Evolutionary conservation across 2,888 invertebrate species (phyloP).

Genomic region (Piscicola geometra): DNA sequence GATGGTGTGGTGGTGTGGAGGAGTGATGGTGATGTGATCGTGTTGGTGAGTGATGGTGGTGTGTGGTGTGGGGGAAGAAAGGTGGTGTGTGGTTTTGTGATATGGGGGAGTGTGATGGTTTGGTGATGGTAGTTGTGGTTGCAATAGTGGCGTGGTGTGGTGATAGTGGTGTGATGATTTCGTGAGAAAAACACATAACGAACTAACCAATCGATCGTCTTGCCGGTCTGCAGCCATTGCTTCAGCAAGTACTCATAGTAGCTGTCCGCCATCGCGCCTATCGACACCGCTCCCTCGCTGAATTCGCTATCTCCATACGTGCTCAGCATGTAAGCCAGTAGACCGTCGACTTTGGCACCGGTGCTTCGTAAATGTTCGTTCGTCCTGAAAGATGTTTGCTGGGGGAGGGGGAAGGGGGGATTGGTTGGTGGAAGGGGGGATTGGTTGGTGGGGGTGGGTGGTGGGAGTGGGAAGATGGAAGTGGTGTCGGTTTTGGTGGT

Average conservation of each 20-base stretch:
- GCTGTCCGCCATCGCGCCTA: conserved; percentile 93
- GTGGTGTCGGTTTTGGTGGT: too few species aligned
- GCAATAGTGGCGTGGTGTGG: background rate
- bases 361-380: conserved; percentile 57
- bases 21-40: background rate
- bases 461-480: too few species aligned
- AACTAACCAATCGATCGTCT: conserved; percentile 58
- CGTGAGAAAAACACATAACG: background rate
- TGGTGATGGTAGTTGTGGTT: too few species aligned
- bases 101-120: too few species aligned
- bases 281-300: conserved; percentile 80
- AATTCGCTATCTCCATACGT: conserved; percentile 80
- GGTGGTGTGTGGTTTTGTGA: too few species aligned
- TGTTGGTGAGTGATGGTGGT: background rate
- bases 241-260: conserved; percentile 98
- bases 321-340: conserved; percentile 95
- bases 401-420: too few species aligned
- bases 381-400: conserved; percentile 29
- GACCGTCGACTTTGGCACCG: conserved; percentile 71
- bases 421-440: too few species aligned
- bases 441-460: too few species aligned
- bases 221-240: conserved; percentile 96
- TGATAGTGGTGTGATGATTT: background rate
- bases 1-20: background rate
- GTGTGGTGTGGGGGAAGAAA: too few species aligned